phyloP scores from a whole-genome alignment of 2,113 vertebrate species.

The Plotosus lineatus region DNA sequence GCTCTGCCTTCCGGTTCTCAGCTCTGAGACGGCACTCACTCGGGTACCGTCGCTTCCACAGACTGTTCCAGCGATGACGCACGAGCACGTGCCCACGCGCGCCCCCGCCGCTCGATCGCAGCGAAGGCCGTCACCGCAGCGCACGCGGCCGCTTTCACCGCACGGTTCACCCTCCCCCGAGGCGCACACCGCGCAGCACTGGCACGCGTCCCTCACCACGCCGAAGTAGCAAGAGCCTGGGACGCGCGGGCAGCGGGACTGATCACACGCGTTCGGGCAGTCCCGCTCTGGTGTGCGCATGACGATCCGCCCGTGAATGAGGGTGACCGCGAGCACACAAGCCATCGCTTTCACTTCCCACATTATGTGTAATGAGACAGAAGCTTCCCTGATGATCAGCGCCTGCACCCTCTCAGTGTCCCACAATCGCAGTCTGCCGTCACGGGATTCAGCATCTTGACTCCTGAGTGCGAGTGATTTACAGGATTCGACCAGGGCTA shows the following conservation, averaged over 20 bases:
- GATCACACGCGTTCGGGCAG: constrained; percentile 71
- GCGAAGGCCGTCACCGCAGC: constrained; percentile 67
- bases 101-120: constrained; percentile 55
- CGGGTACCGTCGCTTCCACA: constrained; percentile 82
- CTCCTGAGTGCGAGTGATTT: too few relatives aligned
- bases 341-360: neutral
- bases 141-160: constrained; percentile 44
- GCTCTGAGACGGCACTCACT: constrained; percentile 76
- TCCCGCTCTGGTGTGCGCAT: constrained; percentile 42
- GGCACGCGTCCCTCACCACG: constrained; percentile 64
- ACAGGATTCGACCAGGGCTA: too few relatives aligned
- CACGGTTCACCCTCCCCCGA: constrained; percentile 71
- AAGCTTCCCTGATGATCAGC: neutral
- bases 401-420: too few relatives aligned
- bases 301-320: neutral
- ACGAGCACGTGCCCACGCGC: constrained; percentile 64
- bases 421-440: too few relatives aligned
- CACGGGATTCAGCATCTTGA: too few relatives aligned
- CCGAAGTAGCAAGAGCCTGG: constrained; percentile 66
- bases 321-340: constrained; percentile 35
- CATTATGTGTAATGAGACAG: too few relatives aligned
- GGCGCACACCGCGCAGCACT: constrained; percentile 73
- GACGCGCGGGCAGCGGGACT: constrained; percentile 60
- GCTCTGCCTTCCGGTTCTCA: constrained; percentile 68
- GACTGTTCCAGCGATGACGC: constrained; percentile 61